Conservation (phyloP, 2,888 invertebrate species). For the Drosophila suboccidentalis region DNA sequence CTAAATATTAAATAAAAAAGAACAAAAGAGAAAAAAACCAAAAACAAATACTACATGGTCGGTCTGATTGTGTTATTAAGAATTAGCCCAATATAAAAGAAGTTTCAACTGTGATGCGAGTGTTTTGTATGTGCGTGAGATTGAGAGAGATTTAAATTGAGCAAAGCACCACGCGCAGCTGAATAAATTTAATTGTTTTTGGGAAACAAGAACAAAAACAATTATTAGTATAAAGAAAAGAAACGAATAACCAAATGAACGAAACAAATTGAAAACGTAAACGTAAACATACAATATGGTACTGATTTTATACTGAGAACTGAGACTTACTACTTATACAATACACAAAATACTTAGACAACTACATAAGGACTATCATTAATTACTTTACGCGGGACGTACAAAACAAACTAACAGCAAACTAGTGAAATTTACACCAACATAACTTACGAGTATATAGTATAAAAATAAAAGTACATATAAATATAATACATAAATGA, state of each 20-base stretch:
- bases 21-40: conserved; percentile 1
- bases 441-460: conserved; percentile 19
- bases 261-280: conserved; percentile 55
- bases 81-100: conserved; percentile 7
- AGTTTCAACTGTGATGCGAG: conserved; percentile 24
- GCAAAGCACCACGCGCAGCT: conserved; percentile 78
- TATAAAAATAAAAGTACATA: conserved; percentile 24
- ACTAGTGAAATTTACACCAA: conserved; percentile 76
- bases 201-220: conserved; percentile 31
- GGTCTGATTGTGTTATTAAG: conserved; percentile 38
- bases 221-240: conserved; percentile 40
- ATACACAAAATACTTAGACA: conserved; percentile 52
- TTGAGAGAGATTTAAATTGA: conserved; percentile 24
- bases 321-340: conserved; percentile 78
- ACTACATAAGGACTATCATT: conserved; percentile 67
- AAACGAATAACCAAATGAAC: conserved; percentile 34
- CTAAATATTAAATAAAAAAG: conserved; percentile 14
- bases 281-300: conserved; percentile 71
- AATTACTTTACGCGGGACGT: conserved; percentile 65
- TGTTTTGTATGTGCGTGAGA: background rate
- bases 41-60: conserved; percentile 24
- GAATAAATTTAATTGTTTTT: conserved; percentile 59
- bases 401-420: conserved; percentile 57
- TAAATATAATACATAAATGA: conserved; percentile 40
- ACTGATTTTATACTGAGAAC: conserved; percentile 82